Evolutionary conservation across 2,797 vertebrate species (phyloP).

Genomic region (Enteromius anoplus): DNA sequence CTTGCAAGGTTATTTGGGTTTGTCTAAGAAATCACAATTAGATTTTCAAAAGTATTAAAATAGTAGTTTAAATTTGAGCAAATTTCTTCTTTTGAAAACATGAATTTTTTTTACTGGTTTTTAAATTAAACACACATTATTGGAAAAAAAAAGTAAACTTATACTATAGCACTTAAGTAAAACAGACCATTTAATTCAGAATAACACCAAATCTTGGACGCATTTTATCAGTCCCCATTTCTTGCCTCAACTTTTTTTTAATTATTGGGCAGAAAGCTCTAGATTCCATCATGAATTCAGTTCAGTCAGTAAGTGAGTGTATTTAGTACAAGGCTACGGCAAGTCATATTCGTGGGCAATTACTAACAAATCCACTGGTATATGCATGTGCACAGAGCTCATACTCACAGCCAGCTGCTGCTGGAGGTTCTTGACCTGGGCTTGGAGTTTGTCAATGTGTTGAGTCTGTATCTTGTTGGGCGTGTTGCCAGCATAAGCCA

Average conservation of each 20-base stretch:
- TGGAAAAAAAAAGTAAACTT: not conserved
- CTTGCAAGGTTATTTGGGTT: not conserved
- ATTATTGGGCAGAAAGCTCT: not conserved
- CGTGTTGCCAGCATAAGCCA: slow-evolving; percentile 83
- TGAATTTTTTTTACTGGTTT: not conserved
- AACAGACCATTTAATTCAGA: not conserved
- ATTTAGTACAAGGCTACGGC: not conserved
- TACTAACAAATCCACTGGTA: slow-evolving; percentile 4
- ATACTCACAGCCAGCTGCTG: slow-evolving; percentile 95
- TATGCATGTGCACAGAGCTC: slow-evolving; percentile 5
- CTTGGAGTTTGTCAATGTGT: slow-evolving; percentile 87
- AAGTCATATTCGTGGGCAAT: not conserved
- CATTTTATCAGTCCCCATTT: not conserved
- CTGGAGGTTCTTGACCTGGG: slow-evolving; percentile 88
- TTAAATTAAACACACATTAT: not conserved
- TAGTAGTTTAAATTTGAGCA: not conserved
- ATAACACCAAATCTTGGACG: not conserved
- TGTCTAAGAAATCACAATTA: not conserved
- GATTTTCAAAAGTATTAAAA: not conserved
- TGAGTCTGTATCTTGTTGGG: slow-evolving; percentile 87
- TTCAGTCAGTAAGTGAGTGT: not conserved
- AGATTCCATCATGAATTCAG: not conserved
- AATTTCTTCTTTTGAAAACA: not conserved
- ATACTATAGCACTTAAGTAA: not conserved
- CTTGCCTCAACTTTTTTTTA: not conserved